phyloP scores from a whole-genome alignment of 2,113 vertebrate genomes.

The Sylvilagus bachmani region DNA sequence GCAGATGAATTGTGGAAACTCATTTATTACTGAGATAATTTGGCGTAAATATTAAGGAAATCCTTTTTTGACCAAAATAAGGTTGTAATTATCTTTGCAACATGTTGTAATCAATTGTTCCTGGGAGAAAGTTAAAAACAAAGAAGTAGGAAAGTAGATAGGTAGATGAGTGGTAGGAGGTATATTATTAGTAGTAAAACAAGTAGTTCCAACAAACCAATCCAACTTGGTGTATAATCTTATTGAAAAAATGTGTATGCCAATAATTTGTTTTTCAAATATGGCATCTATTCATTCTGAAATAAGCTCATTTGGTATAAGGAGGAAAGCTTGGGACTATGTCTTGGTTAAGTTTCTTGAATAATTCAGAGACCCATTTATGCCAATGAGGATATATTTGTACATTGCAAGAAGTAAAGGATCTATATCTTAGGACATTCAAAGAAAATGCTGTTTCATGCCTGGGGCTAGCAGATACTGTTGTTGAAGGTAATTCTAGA shows the following conservation, averaged over 20 bases:
- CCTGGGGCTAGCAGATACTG: background rate
- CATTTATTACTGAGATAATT: constrained; percentile 18
- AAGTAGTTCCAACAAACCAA: background rate
- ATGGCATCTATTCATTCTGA: constrained; percentile 14
- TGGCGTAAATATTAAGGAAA: constrained; percentile 5
- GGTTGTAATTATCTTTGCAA: background rate
- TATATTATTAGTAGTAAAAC: background rate
- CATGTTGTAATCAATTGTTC: background rate
- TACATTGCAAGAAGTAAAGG: background rate
- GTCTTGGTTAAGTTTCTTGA: constrained; percentile 62
- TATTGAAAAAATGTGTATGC: background rate
- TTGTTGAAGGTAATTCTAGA: constrained; percentile 16
- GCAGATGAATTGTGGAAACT: background rate
- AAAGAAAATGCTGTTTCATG: constrained; percentile 29
- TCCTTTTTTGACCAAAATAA: constrained; percentile 7
- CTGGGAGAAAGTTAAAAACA: background rate
- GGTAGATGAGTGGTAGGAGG: background rate
- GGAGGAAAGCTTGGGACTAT: background rate
- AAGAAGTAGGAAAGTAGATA: background rate
- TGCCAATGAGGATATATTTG: constrained; percentile 18
- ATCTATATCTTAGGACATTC: constrained; percentile 23
- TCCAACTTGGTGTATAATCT: background rate
- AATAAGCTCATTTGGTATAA: constrained; percentile 40
- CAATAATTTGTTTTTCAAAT: background rate
- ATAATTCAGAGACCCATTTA: constrained; percentile 67